Evolutionary conservation across 2,113 vertebrate genomes (phyloP).

Genomic region (Columbina picui): DNA sequence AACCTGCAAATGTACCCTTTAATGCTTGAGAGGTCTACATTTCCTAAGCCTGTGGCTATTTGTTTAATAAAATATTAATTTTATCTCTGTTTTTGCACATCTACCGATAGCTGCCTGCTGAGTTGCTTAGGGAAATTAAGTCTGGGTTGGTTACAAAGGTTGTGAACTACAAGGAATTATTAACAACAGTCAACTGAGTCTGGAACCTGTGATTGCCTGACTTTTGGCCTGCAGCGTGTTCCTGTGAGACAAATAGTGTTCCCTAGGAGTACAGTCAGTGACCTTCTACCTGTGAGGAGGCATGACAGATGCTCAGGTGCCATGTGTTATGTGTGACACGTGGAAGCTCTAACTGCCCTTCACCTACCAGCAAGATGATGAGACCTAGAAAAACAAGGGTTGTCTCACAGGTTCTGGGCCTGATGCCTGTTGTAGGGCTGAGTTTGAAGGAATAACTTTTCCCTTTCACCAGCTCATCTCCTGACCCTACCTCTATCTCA

Average conservation of each 20-base stretch:
- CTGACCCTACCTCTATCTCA: background rate
- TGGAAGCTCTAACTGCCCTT: constrained; percentile 24
- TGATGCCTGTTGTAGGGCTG: background rate
- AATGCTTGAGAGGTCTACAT: background rate
- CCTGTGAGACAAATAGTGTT: constrained; percentile 11
- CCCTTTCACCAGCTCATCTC: background rate
- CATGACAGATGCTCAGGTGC: constrained; percentile 23
- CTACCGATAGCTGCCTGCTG: background rate
- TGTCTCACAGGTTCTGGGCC: background rate
- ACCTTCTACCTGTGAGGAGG: constrained; percentile 42
- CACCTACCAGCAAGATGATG: background rate
- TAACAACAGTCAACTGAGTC: constrained; percentile 30
- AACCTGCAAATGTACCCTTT: background rate
- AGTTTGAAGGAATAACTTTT: background rate
- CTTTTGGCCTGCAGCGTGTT: background rate
- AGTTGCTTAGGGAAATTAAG: background rate
- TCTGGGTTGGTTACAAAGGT: constrained; percentile 18
- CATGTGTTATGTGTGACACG: constrained; percentile 30
- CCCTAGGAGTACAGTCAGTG: background rate
- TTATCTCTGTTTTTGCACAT: constrained; percentile 17
- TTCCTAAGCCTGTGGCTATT: background rate
- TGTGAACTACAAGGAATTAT: constrained; percentile 59
- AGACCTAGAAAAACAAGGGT: constrained; percentile 16
- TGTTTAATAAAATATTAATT: background rate
- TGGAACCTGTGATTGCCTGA: background rate